Evolutionary conservation across 2,113 vertebrate species (phyloP).

Genomic region (Girardinichthys multiradiatus): DNA sequence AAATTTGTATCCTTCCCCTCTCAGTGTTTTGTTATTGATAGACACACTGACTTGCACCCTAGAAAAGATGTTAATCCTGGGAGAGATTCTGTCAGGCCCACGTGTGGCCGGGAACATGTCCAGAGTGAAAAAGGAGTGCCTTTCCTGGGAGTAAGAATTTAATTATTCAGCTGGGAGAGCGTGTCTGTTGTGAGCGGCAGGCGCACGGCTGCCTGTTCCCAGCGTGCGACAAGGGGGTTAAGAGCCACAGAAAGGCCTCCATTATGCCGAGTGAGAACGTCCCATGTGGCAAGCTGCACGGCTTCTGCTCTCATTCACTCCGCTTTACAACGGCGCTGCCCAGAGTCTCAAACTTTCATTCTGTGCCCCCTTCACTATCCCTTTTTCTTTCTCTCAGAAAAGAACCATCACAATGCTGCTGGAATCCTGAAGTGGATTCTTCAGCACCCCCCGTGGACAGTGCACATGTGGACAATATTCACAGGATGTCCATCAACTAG

Average conservation of each 20-base stretch:
- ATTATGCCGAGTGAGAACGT: slow-evolving; percentile 98
- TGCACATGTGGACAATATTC: slow-evolving; percentile 78
- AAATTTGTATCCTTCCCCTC: not conserved
- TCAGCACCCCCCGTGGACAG: slow-evolving; percentile 72
- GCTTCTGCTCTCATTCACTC: slow-evolving; percentile 67
- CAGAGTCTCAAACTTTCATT: slow-evolving; percentile 76
- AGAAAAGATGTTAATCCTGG: slow-evolving; percentile 71
- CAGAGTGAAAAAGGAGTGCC: slow-evolving; percentile 42
- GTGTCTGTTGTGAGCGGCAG: slow-evolving; percentile 80
- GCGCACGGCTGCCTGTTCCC: slow-evolving; percentile 81
- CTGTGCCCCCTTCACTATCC: slow-evolving; percentile 49
- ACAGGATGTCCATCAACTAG: slow-evolving; percentile 66
- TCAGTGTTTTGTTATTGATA: too few relatives aligned
- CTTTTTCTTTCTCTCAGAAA: slow-evolving; percentile 51
- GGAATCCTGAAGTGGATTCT: slow-evolving; percentile 74
- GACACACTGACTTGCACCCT: too few relatives aligned
- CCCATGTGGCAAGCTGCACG: slow-evolving; percentile 90
- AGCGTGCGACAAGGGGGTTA: slow-evolving; percentile 91
- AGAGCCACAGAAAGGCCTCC: slow-evolving; percentile 88
- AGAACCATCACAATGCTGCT: slow-evolving; percentile 69
- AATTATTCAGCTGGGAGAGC: slow-evolving; percentile 76
- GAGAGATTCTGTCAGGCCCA: slow-evolving; percentile 86
- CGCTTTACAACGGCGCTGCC: slow-evolving; percentile 56
- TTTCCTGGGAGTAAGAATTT: slow-evolving; percentile 79
- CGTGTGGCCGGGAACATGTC: slow-evolving; percentile 68